Base-by-base conservation (phyloP, 2,113 vertebrate species). In the Excalfactoria chinensis region DNA sequence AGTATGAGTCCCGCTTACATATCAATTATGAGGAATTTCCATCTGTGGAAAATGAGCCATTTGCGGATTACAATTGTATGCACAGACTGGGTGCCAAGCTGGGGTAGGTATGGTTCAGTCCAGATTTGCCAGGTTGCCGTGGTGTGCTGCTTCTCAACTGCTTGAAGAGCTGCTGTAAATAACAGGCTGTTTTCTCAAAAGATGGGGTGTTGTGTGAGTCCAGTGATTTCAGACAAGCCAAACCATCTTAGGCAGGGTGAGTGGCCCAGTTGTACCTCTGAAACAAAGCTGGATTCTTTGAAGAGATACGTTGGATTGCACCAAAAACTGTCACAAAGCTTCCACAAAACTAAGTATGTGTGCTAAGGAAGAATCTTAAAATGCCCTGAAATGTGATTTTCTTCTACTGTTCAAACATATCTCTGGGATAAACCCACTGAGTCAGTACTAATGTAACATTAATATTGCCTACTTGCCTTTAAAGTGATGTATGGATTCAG, bases 31-130 rank as follows among this genome's bases (percentile, higher is more conserved):
- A 99, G 90, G 99, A 99, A 73, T 99, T 99, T 76, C 98, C 98
- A 7, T 97, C 98, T 67, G 90, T 99, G 93, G 99, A 99, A 88
- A 99, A 96, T 1, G 98, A 99, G 30, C 96, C 98, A 0, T 63
- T 98, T 93, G 97, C 98, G 98, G 99, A 99, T 96, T 99, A 98
- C 97, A 99, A 92, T 96, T 98, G 98, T 62, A 98, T 99, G 98
- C 99, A 99, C 97, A 97, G 99, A 41, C 98, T 99, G 12, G 99
- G 98, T 21, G 98, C 99, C 74, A 99, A 99, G 68, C 97, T 99
- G 32, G 98, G 99, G 99, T 99, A 97, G 95, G 98, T 93, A 66
- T 18, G 37, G 40, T 25, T 79, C 34, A 17, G 15, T 22, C 44
- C 19, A 13, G 0, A 4, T 13, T 2, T 5, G 28, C 34, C 63